These are phyloP conservation scores for Butorides virescens DNA, from an alignment of 2,113 vertebrate species.

Conservation along the genomic window DNA sequence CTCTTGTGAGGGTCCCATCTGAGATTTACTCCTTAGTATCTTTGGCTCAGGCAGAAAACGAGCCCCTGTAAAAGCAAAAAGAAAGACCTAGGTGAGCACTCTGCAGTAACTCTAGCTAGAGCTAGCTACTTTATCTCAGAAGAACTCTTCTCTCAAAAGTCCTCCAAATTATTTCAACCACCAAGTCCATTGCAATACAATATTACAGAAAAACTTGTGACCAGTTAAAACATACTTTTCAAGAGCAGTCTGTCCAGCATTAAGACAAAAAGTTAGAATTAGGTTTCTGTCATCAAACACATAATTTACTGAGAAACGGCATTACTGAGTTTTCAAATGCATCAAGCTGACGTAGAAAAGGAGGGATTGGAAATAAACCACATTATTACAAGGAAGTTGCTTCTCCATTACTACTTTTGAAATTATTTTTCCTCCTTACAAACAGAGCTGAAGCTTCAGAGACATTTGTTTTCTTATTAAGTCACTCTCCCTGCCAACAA, in stretches of 20 bases:
- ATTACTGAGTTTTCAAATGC: background rate
- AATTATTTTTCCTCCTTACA: background rate
- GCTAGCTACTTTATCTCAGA: background rate
- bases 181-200: background rate
- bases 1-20: background rate
- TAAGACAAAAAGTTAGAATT: background rate
- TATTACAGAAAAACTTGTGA: background rate
- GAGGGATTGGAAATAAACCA: background rate
- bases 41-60: conserved; percentile 30
- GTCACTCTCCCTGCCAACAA: background rate
- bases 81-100: background rate
- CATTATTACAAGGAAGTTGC: background rate
- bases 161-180: background rate
- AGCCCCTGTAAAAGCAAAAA: background rate
- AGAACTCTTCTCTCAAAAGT: background rate
- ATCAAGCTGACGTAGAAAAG: background rate
- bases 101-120: background rate
- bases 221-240: background rate
- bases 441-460: background rate
- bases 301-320: background rate
- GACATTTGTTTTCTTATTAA: background rate
- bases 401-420: background rate
- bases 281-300: background rate
- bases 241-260: background rate
- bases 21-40: conserved; percentile 24